These are phyloP conservation scores for Drosophila rellima DNA, from an alignment of 2,888 invertebrate species.

Conservation along the genomic window DNA sequence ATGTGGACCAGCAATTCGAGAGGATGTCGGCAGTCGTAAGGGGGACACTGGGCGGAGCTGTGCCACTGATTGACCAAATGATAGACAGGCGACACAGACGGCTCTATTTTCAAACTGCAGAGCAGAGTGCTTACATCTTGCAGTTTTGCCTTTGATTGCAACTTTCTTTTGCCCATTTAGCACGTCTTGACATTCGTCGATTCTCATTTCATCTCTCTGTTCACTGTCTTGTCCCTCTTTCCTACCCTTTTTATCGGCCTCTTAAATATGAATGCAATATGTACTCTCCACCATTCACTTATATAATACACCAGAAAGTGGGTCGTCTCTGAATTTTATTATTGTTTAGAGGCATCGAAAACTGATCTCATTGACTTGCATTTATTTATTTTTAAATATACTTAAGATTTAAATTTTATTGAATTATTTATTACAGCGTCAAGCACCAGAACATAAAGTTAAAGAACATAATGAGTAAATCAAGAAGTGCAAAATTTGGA, in stretches of 20 bases:
- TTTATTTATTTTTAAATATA: no score
- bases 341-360: slow-evolving; percentile 12
- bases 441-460: no score
- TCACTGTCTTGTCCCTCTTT: neutral
- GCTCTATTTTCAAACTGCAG: slow-evolving; percentile 15
- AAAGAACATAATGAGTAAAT: no score
- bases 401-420: no score
- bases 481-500: no score
- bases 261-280: slow-evolving; percentile 59
- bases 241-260: slow-evolving; percentile 19
- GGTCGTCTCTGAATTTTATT: slow-evolving; percentile 35
- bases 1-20: slow-evolving; percentile 22
- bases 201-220: slow-evolving; percentile 23
- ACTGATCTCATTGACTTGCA: neutral
- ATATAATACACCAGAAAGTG: slow-evolving; percentile 24
- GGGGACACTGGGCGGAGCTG: slow-evolving; percentile 24
- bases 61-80: slow-evolving; percentile 72
- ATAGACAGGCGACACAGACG: slow-evolving; percentile 63
- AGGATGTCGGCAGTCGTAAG: neutral
- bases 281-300: slow-evolving; percentile 30
- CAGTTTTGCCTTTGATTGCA: slow-evolving; percentile 71
- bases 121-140: slow-evolving; percentile 55
- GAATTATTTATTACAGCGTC: no score
- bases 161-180: slow-evolving; percentile 70
- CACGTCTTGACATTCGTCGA: slow-evolving; percentile 64